Conservation (phyloP, 2,888 invertebrate species). For the Desoria tigrina region DNA sequence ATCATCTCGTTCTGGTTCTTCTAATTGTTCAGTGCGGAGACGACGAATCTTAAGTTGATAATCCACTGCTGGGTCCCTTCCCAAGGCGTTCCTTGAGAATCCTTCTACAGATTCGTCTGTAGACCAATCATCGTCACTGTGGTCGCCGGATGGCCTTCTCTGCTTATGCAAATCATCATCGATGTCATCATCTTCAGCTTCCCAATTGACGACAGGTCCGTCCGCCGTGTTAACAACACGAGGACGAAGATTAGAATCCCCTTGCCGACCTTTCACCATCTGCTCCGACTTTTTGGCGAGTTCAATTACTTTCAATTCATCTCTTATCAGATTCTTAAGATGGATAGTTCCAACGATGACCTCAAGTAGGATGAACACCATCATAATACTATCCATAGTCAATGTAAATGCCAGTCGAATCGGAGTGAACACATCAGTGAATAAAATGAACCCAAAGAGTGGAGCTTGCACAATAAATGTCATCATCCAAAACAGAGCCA, state of each 20-base stretch:
- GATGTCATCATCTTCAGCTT: neutral
- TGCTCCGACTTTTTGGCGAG: slow-evolving; percentile 28
- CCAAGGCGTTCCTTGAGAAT: neutral
- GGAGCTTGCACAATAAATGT: slow-evolving; percentile 43
- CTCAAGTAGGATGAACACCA: slow-evolving; percentile 38
- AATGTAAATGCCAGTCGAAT: slow-evolving; percentile 40
- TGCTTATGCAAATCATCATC: no score
- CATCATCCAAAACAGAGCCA: slow-evolving; percentile 46
- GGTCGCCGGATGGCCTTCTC: neutral
- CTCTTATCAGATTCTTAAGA: slow-evolving; percentile 36
- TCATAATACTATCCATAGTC: slow-evolving; percentile 42
- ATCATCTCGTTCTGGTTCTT: slow-evolving; percentile 20
- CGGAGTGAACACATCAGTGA: slow-evolving; percentile 45
- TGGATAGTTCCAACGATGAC: slow-evolving; percentile 41
- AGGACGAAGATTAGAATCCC: neutral
- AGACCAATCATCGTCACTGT: slow-evolving; percentile 23
- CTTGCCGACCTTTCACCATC: neutral
- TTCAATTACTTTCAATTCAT: slow-evolving; percentile 39
- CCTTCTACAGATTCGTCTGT: slow-evolving; percentile 24
- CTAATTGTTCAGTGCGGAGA: slow-evolving; percentile 21
- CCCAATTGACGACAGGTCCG: neutral
- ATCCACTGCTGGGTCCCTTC: slow-evolving; percentile 19
- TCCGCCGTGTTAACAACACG: slow-evolving; percentile 1
- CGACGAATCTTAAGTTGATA: slow-evolving; percentile 34
- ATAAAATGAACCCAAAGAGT: slow-evolving; percentile 40